Evolutionary conservation across 2,797 vertebrate species (phyloP), one percentile per base, ranked within the genome.

Genomic region (Enteromius afrohamiltoni): DNA sequence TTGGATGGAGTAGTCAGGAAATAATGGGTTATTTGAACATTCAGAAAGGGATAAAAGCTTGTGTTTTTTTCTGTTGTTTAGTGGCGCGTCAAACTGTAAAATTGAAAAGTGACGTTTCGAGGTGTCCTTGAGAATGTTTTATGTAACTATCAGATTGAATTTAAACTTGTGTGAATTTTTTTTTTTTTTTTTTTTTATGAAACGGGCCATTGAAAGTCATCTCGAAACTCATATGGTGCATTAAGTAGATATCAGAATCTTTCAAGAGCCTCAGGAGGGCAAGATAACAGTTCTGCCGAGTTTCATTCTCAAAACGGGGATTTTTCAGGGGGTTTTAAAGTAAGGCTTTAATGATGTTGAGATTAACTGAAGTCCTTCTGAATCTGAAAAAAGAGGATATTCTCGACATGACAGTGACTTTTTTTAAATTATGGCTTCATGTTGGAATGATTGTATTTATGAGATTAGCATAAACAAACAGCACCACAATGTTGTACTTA

Each of bases 81-180:
- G 70, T 6, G 14, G 34, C 16, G 13, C 10, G 3, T 34, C 67
- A 74, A 68, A 29, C 16, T 53, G 49, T 45, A 65, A 77, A 80
- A 76, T 60, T 58, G 45, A 62, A 47, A n/a, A 73, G 17, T 64
- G 69, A 77, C 23, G 3, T 55, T 80, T 49, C 42, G 29, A 53
- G 16, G 51, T 74, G 19, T 62, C 67, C 53, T 81, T 65, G 29
- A 82, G 26, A 45, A 14, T 19, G 67, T 45, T 83, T 62, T 65
- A 34, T 37, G 60, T 7, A 16, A 70, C 62, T 79, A 74, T 82
- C 64, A 60, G 64, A 85, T 77, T 83, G 74, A 65, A 73, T 55
- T 23, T 40, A 19, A 31, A 34, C 49, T 75, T 42, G 19, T 7
- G 42, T 42, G 55, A 29, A 42, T 11, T 31, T 17, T 29, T 10